These are phyloP conservation scores for Tyto alba DNA, from an alignment of 2,113 vertebrate species.

Conservation along the genomic window DNA sequence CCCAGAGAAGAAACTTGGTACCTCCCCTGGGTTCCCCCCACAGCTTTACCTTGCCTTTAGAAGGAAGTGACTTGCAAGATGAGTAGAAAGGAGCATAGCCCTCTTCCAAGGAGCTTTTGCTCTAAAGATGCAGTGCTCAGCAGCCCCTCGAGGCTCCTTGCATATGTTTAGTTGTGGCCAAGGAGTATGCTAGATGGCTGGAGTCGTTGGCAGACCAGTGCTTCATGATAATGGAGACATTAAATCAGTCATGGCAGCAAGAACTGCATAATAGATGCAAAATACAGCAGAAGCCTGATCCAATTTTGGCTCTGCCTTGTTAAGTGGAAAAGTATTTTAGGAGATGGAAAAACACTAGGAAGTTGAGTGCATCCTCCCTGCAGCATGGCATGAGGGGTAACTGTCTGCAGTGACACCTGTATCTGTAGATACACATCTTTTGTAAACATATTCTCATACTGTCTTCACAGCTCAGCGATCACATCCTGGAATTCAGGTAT, in stretches of 20 bases:
- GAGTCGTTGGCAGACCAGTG: neutral
- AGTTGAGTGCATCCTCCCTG: neutral
- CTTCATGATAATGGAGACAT: conserved; percentile 37
- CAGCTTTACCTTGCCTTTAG: neutral
- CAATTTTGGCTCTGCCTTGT: conserved; percentile 36
- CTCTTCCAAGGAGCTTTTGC: neutral
- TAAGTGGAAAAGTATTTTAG: conserved; percentile 26
- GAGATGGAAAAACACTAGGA: conserved; percentile 34
- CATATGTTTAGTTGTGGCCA: neutral
- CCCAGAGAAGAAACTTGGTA: neutral
- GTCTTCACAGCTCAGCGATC: neutral
- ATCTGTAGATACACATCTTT: neutral
- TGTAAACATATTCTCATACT: neutral
- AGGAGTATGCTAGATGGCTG: neutral
- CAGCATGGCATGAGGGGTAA: neutral
- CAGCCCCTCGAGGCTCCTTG: neutral
- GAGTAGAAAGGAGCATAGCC: neutral
- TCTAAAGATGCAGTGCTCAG: neutral
- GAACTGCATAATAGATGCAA: conserved; percentile 59
- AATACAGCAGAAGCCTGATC: conserved; percentile 19
- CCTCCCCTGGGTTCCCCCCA: neutral
- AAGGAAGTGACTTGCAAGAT: neutral
- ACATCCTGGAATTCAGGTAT: neutral
- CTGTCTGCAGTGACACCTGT: neutral
- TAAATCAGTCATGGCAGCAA: conserved; percentile 57